Evolutionary conservation across 1,140 invertebrate species (phyloP).

Genomic region (Apis dorsata): DNA sequence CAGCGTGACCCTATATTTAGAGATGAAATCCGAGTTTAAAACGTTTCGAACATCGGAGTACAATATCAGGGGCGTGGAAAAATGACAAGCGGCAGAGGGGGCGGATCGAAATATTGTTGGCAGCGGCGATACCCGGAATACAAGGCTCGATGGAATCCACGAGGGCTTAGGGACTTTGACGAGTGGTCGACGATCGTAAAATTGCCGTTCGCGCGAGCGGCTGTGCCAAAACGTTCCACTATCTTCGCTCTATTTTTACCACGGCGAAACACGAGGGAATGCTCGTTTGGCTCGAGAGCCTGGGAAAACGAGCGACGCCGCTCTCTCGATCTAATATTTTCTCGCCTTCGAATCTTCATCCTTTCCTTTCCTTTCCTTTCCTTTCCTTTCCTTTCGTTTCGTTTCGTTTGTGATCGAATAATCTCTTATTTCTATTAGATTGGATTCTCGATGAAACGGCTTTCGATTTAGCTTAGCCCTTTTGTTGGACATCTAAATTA

Average conservation of each 20-base stretch:
- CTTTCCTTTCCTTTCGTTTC: too few species aligned
- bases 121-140: conserved; percentile 27
- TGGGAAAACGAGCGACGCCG: conserved; percentile 20
- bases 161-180: conserved; percentile 46
- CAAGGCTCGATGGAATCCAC: not conserved
- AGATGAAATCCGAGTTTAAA: conserved; percentile 32
- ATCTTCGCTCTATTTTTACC: conserved; percentile 55
- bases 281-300: conserved; percentile 31
- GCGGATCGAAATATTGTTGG: conserved; percentile 12
- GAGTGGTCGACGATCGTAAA: conserved; percentile 53
- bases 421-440: too few species aligned
- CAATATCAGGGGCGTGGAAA: conserved; percentile 3
- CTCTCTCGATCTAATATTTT: not conserved
- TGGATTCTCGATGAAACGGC: too few species aligned
- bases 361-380: too few species aligned
- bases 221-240: conserved; percentile 52
- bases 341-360: not conserved
- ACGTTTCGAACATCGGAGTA: not conserved
- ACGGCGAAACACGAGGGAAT: not conserved
- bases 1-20: conserved; percentile 15
- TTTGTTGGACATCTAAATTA: too few species aligned
- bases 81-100: not conserved
- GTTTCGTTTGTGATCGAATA: too few species aligned
- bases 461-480: too few species aligned
- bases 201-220: conserved; percentile 28